Conservation (phyloP, 2,888 invertebrate genomes). For the Drosophila mayaguana region DNA sequence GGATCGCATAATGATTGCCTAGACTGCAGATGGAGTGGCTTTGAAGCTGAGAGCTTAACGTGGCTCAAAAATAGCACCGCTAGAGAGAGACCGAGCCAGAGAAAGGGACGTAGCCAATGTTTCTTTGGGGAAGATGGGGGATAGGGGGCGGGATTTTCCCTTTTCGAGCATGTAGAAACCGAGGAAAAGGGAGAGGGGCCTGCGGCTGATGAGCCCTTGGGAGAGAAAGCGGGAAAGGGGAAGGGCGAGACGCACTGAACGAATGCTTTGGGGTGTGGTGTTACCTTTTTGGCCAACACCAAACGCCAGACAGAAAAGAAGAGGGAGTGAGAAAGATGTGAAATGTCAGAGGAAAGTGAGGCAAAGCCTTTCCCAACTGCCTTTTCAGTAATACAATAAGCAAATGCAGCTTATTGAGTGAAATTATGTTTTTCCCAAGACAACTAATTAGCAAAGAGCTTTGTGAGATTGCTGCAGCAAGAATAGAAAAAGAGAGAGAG, state of each 20-base stretch:
- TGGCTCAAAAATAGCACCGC: slow-evolving; percentile 36
- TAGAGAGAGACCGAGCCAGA: no score
- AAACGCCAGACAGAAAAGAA: not conserved
- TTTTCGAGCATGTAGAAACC: not conserved
- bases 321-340: not conserved
- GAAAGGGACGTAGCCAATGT: not conserved
- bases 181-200: not conserved
- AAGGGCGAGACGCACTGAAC: not conserved
- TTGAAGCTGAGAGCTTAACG: slow-evolving; percentile 6
- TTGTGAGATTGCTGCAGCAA: slow-evolving; percentile 4
- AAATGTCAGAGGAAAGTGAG: not conserved
- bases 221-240: not conserved
- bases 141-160: not conserved
- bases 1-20: slow-evolving; percentile 15
- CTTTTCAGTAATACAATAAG: slow-evolving; percentile 1
- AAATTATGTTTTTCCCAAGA: slow-evolving; percentile 1
- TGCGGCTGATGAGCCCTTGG: no score
- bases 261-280: not conserved
- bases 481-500: no score
- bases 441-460: slow-evolving; percentile 9
- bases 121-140: not conserved
- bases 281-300: not conserved
- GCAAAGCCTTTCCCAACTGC: not conserved
- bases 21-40: not conserved
- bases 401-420: slow-evolving; percentile 9